Conservation (phyloP, 2,113 vertebrate species). For the Tychaedon coryphoeus region DNA sequence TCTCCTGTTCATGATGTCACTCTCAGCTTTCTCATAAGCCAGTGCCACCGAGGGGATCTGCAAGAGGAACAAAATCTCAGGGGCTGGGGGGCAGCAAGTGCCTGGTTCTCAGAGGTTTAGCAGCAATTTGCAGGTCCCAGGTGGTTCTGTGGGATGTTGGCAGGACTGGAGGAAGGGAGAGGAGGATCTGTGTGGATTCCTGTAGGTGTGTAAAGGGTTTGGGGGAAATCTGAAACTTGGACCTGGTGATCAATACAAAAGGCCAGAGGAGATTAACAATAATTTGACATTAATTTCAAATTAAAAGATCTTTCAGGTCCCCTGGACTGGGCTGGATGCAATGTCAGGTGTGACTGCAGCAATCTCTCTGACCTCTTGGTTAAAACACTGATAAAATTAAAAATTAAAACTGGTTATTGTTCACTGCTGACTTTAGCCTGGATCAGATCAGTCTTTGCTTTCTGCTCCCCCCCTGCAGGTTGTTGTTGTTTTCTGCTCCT, state of each 20-base stretch:
- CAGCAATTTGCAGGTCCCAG: neutral
- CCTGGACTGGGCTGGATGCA: neutral
- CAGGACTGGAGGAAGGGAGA: neutral
- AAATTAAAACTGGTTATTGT: neutral
- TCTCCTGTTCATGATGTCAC: slow-evolving; percentile 81
- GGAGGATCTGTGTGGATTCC: neutral
- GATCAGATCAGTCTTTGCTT: neutral
- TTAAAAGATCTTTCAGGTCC: neutral
- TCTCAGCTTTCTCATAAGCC: slow-evolving; percentile 82
- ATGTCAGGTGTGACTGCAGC: neutral
- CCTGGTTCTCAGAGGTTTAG: neutral
- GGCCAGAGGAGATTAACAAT: neutral
- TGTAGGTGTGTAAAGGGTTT: neutral
- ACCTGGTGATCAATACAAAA: neutral
- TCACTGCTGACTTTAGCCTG: neutral
- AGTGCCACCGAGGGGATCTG: slow-evolving; percentile 82
- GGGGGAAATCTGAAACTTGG: neutral
- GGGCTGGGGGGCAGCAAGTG: neutral
- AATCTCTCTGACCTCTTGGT: neutral
- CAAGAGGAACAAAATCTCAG: neutral
- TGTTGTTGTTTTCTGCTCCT: neutral
- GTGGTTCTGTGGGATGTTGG: neutral
- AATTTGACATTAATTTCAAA: neutral
- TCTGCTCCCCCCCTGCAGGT: neutral
- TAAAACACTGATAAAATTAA: neutral